A percentile compares a stretch with the other conserved stretches of the same genome.
These are phyloP conservation scores for Lycodopsis pacificus DNA, from an alignment of 2,797 vertebrate genomes.

Conservation along the genomic window DNA sequence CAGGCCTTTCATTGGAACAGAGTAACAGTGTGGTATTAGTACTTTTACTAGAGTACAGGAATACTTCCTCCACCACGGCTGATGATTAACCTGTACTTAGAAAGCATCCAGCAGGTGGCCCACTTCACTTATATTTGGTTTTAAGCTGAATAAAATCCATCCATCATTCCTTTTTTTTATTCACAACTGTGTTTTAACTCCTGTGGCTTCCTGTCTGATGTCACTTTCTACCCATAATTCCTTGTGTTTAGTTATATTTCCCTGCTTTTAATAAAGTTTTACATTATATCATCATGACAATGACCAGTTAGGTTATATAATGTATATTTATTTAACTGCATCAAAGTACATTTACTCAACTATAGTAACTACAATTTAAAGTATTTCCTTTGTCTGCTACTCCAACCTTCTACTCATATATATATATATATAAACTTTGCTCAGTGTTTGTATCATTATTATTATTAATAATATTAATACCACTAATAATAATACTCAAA, in stretches of 20 bases:
- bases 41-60: background rate
- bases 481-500: no score
- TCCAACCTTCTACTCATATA: background rate
- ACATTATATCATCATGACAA: background rate
- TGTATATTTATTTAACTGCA: background rate
- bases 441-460: no score
- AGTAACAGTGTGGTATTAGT: background rate
- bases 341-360: background rate
- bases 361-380: background rate
- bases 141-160: background rate
- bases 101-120: slow-evolving; percentile 42
- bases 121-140: background rate
- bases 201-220: background rate
- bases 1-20: background rate
- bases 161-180: background rate
- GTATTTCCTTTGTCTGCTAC: no score
- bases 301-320: background rate
- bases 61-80: background rate
- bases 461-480: no score
- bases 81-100: background rate
- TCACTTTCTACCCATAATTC: background rate
- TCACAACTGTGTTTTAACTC: background rate
- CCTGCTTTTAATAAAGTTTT: background rate
- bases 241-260: background rate
- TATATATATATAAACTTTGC: no score